Evolutionary conservation across 2,113 vertebrate genomes (phyloP), one percentile per base, ranked within the genome.

Genomic region (Eptatretus burgeri): DNA sequence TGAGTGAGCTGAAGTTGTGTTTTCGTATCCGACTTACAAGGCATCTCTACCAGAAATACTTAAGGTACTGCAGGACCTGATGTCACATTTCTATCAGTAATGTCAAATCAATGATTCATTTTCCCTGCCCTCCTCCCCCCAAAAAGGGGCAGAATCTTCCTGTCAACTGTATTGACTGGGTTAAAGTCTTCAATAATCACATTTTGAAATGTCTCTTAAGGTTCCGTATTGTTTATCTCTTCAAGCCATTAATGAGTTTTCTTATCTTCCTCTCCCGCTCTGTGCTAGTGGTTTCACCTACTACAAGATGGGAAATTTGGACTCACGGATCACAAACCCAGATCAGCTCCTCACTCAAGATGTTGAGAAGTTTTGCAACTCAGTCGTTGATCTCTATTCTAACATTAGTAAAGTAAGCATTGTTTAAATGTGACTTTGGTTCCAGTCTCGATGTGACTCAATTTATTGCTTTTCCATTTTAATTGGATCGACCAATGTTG

Each of bases 291-390:
- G 82, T 51, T 93, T 79, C 65, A 95, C 91, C 0, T 98, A 89
- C 70, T 98, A 98, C 76, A 98, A 95, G 77, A 98, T 98, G 91
- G 91, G 91, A 64, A 98, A 98, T 73, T 72, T 98, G 73, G 91
- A 98, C 75, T 95, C 89, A 73, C 81, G 91, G 69, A 94, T 98
- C 71, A 83, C 84, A 52, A 98, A 98, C 63, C 78, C 86, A 63
- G 89, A 98, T 74, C 89, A 95, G 72, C 78, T 98, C 14, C 80
- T 98, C 51, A 98, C 91, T 2, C 91, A 98, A 70, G 91, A 98
- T 51, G 91, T 98, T 69, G 87, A 98, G 73, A 93, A 76, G 64
- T 98, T 98, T 77, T 98, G 91, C 73, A 91, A 95, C 74, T 93
- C 87, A 66, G 85, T 95, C 68, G 91, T 98, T 68, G 91, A 98